Evolutionary conservation across 2,797 vertebrate genomes (phyloP), one percentile per base, ranked within the genome.

Genomic region (Rallus crepitans): DNA sequence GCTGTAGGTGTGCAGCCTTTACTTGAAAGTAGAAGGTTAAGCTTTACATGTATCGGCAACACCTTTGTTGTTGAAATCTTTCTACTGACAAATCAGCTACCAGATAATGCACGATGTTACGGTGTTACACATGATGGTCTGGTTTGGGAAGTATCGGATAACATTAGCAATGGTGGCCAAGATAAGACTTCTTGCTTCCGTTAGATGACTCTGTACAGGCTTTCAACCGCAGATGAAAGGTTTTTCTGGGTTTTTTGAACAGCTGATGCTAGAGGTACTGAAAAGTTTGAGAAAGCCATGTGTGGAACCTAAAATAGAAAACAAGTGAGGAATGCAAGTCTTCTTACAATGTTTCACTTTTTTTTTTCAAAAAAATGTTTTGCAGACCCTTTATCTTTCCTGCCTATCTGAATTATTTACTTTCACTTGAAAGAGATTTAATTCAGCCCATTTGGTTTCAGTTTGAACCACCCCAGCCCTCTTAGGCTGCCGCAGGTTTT

Each of bases 281-380:
- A 60, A 50, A 91, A 84, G 24, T 73, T 83, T 57, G 55, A 40
- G 55, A 89, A 82, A 73, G 35, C 53, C 15, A 21, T 81, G 31
- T 16, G 15, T 68, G 30, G 56, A 85, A 77, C 12, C 9, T 64
- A 24, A 94, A 97, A 80, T 42, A 91, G 59, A 84, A 88, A 87
- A 70, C 37, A 65, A 50, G 17, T 31, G 35, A 18, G 53, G 57
- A 82, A 86, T 37, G 25, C 24, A 25, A 76, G 33, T 21, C 15
- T 76, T 90, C 69, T 60, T 56, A 40, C 16, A 83, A 11, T 0
- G 6, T 8, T 27, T 83, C 6, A 11, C 3, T 30, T 1, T 6
- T 15, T 42, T 18, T 33, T 42, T 28, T 39, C 9, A 19, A 19
- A 19, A 19, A 19, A 23, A 48, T 8, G n/a, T 31, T 79, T 70